A percentile compares a stretch with the other conserved stretches of the same genome.
phyloP scores from a whole-genome alignment of 2,888 invertebrate genomes.

The Lomographa bimaculata region DNA sequence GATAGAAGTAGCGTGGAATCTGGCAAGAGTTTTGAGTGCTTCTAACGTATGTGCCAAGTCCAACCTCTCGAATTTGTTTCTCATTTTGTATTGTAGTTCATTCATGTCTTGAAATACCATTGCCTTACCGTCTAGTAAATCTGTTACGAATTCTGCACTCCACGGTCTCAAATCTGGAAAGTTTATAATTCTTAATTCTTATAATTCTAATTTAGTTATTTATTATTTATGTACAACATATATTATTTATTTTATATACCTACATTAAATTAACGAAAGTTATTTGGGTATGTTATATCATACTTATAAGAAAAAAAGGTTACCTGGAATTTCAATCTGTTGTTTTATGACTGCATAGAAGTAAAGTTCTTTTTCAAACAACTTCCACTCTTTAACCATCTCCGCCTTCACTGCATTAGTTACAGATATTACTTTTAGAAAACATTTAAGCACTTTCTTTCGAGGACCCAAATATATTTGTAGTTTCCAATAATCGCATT shows the following conservation, averaged over 20 bases:
- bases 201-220: too few relatives aligned
- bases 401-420: slow-evolving; percentile 65
- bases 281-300: too few relatives aligned
- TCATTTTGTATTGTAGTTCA: slow-evolving; percentile 51
- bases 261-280: too few relatives aligned
- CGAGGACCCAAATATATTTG: slow-evolving; percentile 43
- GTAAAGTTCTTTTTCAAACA: slow-evolving; percentile 60
- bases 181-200: too few relatives aligned
- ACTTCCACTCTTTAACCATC: slow-evolving; percentile 60
- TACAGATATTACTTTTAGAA: slow-evolving; percentile 64
- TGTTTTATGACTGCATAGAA: slow-evolving; percentile 61
- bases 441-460: slow-evolving; percentile 50
- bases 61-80: slow-evolving; percentile 62
- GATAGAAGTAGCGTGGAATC: slow-evolving; percentile 78
- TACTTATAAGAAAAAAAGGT: too few relatives aligned
- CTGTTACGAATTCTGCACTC: slow-evolving; percentile 56
- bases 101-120: slow-evolving; percentile 73
- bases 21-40: slow-evolving; percentile 71
- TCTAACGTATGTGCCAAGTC: slow-evolving; percentile 72
- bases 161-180: slow-evolving; percentile 64
- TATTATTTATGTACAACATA: too few relatives aligned
- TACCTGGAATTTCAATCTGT: slow-evolving; percentile 56
- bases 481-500: slow-evolving; percentile 71
- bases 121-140: slow-evolving; percentile 53
- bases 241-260: too few relatives aligned